A percentile compares a stretch with the other conserved stretches of the same genome.
Evolutionary conservation across 2,113 vertebrate genomes (phyloP).

Genomic region (Salvelinus sp.): DNA sequence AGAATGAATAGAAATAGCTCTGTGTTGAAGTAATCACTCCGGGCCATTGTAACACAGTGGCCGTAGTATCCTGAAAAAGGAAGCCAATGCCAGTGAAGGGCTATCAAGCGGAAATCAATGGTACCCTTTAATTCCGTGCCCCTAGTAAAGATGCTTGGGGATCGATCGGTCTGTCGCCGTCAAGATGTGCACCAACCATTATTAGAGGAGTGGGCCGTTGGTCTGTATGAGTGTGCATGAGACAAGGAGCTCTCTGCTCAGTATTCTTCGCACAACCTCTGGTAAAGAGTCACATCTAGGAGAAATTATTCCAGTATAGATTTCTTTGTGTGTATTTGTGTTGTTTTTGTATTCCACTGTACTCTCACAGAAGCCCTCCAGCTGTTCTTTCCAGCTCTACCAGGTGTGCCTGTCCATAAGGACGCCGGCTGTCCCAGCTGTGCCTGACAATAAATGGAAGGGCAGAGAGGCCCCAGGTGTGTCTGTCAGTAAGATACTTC

Average conservation of each 20-base stretch:
- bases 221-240: no score
- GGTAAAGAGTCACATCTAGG: no score
- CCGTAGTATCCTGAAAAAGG: slow-evolving; percentile 46
- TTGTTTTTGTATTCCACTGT: not conserved
- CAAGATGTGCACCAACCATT: not conserved
- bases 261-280: no score
- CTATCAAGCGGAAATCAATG: slow-evolving; percentile 67
- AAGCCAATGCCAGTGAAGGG: slow-evolving; percentile 42
- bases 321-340: not conserved
- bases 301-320: not conserved
- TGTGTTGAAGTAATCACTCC: slow-evolving; percentile 42
- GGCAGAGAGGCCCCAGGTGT: slow-evolving; percentile 16
- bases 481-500: slow-evolving; percentile 13
- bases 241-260: no score
- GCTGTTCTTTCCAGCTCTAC: not conserved
- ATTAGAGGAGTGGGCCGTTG: no score
- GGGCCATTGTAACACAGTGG: slow-evolving; percentile 22
- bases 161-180: slow-evolving; percentile 48
- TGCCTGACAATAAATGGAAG: slow-evolving; percentile 9
- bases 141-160: slow-evolving; percentile 39
- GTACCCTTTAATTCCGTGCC: slow-evolving; percentile 50
- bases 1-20: slow-evolving; percentile 52
- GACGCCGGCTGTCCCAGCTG: slow-evolving; percentile 12
- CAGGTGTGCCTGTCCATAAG: slow-evolving; percentile 11
- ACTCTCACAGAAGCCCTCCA: not conserved